Conservation (phyloP, 1,140 invertebrate species). For the Littorina saxatilis region DNA sequence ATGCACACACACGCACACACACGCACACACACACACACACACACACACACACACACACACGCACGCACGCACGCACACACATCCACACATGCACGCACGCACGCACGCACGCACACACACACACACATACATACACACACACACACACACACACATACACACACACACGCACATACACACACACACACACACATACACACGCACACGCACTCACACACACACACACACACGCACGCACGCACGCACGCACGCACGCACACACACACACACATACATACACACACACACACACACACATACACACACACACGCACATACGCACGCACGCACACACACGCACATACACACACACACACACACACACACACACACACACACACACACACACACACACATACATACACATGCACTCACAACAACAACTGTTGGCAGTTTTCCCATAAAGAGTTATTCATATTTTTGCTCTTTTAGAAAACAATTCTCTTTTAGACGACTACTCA, state of each 20-base stretch:
- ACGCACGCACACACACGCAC: background rate
- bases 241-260: background rate
- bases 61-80: background rate
- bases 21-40: background rate
- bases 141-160: background rate
- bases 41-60: background rate
- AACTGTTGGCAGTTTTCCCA: too few species aligned
- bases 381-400: too few species aligned
- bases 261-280: constrained; percentile 14
- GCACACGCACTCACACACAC: background rate
- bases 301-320: background rate
- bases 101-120: background rate
- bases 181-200: background rate
- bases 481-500: too few species aligned
- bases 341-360: background rate
- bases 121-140: background rate
- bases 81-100: background rate
- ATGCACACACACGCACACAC: too few species aligned
- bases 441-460: too few species aligned
- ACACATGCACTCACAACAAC: too few species aligned
- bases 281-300: background rate
- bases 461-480: too few species aligned
- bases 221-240: background rate
- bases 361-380: background rate
- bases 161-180: background rate